Base-by-base conservation (phyloP, 2,113 vertebrate genomes). In the Silurus meridionalis region DNA sequence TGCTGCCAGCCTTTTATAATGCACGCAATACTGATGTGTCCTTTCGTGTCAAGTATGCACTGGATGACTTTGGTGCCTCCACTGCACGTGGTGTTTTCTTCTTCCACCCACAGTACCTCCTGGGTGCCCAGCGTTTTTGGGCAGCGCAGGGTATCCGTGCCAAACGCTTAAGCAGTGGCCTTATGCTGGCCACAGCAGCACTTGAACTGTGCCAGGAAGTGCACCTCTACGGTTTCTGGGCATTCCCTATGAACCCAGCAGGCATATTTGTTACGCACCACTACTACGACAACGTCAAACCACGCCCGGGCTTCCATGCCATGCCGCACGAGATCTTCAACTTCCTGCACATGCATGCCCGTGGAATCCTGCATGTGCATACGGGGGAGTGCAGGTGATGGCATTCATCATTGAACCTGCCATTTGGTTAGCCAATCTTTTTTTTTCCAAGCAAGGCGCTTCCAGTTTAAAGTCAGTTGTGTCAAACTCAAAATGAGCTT, bases 211-310 rank as follows among this genome's bases (percentile, higher is more conserved):
- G 98, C 0, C 94, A 99, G 88, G 97, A 99, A 91, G 98, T 99
- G 80, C 97, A 99, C 92, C 96, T 99, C 85, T 99, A 99, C 0
- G 98, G 98, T 67, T 99, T 99, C 93, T 99, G 98, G 98, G 97
- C 96, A 0, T 99, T 99, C 88, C 96, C 97, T 91, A 98, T 99
- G 97, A 97, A 97, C 94, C 97, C 97, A 86, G 95, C 96, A 0
- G 97, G 98, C 82, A 95, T 97, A 91, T 97, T 96, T 92, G 96
- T 99, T 91, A 98, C 97, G 11, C 98, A 99, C 88, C 98, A 99
- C 88, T 99, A 99, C 93, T 99, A 99, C 0, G 98, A 99, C 96
- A 98, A 99, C 8, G 96, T 99, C 91, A 99, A 99, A 93, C 98
- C 98, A n/a, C 95, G 97, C 0, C 98, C 98, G 0, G 98, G 98